Percentiles rank a stretch among this genome's conserved stretches.
Evolutionary conservation across 2,113 vertebrate genomes (phyloP).

Genomic region (Alosa alosa): DNA sequence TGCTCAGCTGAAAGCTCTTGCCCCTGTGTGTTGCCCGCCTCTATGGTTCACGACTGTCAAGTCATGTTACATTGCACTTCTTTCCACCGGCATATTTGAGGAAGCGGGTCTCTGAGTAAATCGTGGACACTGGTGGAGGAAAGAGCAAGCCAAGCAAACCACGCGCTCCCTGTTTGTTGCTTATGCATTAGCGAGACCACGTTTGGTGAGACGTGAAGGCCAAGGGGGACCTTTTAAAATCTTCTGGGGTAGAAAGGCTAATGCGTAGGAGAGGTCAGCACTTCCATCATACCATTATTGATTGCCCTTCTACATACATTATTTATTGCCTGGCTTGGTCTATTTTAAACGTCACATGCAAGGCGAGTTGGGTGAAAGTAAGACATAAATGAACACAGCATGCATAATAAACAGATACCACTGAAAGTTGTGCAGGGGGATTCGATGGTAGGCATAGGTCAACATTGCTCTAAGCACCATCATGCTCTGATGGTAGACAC

Average conservation of each 20-base stretch:
- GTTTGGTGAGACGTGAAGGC: neutral
- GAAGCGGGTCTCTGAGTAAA: neutral
- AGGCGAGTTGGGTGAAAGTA: neutral
- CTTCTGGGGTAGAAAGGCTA: neutral
- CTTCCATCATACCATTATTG: slow-evolving; percentile 4
- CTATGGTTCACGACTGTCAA: slow-evolving; percentile 36
- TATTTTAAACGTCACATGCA: neutral
- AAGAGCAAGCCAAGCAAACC: neutral
- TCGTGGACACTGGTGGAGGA: neutral
- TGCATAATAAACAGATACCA: neutral
- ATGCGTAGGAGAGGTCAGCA: slow-evolving; percentile 5
- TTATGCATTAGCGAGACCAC: neutral
- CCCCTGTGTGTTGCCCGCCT: neutral
- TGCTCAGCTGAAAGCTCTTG: slow-evolving; percentile 21
- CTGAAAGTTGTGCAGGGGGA: neutral
- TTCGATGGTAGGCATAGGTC: neutral
- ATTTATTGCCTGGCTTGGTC: neutral
- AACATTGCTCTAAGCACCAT: neutral
- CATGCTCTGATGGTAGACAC: neutral
- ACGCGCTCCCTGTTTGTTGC: neutral
- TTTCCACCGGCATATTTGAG: slow-evolving; percentile 13
- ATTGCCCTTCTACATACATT: slow-evolving; percentile 12
- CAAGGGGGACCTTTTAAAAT: neutral
- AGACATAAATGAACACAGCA: neutral
- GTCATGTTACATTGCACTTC: slow-evolving; percentile 26